phyloP scores from a whole-genome alignment of 2,797 vertebrate species.

The Astyanax mexicanus region DNA sequence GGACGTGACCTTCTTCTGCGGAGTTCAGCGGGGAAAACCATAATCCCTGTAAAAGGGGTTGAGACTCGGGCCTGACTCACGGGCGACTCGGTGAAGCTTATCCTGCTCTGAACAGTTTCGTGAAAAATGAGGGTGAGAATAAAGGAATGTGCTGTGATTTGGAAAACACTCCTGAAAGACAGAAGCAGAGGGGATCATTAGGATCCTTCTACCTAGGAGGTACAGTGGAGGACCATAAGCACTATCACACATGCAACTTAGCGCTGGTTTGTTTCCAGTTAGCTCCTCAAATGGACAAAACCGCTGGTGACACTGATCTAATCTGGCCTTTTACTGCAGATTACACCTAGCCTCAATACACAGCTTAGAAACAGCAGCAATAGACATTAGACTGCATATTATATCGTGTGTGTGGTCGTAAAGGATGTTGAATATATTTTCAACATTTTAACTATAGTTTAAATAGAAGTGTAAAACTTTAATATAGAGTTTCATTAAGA shows the following conservation, averaged over 20 bases:
- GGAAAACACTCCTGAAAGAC: background rate
- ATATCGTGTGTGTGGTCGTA: no score
- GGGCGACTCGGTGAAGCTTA: constrained; percentile 32
- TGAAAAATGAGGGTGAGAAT: constrained; percentile 11
- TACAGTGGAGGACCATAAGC: constrained; percentile 3
- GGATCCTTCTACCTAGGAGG: background rate
- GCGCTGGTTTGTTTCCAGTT: background rate
- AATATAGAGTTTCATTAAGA: no score
- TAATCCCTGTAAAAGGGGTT: background rate
- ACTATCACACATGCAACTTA: constrained; percentile 6
- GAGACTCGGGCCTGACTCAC: background rate
- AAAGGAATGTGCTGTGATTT: constrained; percentile 1
- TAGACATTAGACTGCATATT: no score
- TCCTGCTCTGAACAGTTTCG: background rate
- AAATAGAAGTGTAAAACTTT: no score
- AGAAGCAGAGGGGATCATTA: constrained; percentile 16
- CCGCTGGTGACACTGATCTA: constrained; percentile 7
- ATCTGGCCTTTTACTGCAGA: constrained; percentile 1
- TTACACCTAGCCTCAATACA: background rate
- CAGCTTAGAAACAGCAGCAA: background rate
- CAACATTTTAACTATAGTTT: no score
- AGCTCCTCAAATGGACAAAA: background rate
- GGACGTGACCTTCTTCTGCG: constrained; percentile 45
- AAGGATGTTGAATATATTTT: no score
- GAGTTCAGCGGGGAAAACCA: constrained; percentile 48